A percentile compares a stretch with the other conserved stretches of the same genome.
These are phyloP conservation scores for Eupithecia insigniata DNA, from an alignment of 2,888 invertebrate species.

Conservation along the genomic window DNA sequence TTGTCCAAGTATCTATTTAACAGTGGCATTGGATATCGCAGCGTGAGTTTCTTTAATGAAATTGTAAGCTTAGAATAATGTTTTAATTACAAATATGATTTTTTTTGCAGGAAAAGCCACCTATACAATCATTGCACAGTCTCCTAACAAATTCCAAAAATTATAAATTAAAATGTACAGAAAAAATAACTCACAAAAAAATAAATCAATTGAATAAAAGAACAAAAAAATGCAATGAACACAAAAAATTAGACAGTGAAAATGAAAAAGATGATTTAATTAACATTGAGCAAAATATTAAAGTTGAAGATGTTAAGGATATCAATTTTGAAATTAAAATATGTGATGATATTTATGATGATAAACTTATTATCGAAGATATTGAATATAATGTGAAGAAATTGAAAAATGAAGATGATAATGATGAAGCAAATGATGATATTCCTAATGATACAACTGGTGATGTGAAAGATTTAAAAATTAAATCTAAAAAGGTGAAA, in stretches of 20 bases:
- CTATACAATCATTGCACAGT: not conserved
- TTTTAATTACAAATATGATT: not conserved
- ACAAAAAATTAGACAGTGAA: not conserved
- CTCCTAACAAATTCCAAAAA: not conserved
- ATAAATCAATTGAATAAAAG: not conserved
- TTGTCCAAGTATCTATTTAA: no score
- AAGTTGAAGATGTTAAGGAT: not conserved
- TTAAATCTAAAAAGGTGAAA: not conserved
- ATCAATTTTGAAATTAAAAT: not conserved
- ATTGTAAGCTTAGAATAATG: not conserved
- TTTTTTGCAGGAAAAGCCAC: not conserved
- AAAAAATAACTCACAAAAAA: not conserved
- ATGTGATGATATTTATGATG: not conserved
- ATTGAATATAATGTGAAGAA: not conserved
- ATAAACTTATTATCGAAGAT: not conserved
- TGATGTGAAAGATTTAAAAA: not conserved
- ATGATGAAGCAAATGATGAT: not conserved
- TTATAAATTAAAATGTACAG: not conserved
- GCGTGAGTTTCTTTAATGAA: not conserved
- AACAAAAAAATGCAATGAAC: not conserved
- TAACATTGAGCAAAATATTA: not conserved
- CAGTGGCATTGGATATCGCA: not conserved
- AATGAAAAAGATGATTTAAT: not conserved
- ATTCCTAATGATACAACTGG: not conserved
- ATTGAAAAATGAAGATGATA: not conserved